phyloP scores from a whole-genome alignment of 2,888 invertebrate genomes.

The Pseudococcus longispinus region DNA sequence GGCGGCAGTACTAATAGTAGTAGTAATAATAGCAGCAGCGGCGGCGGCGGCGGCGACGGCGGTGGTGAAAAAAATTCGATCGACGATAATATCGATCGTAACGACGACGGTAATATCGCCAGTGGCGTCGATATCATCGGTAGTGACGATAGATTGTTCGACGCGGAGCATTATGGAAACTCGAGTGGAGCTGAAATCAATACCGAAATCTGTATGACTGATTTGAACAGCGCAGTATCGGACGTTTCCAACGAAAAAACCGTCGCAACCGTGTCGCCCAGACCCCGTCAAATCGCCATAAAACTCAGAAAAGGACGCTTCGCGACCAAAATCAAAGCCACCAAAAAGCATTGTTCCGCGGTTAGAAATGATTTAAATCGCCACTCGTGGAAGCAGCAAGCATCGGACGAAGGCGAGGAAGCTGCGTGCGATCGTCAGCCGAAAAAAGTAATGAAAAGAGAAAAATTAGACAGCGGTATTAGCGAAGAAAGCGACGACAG shows the following conservation, averaged over 20 bases:
- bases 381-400: not conserved
- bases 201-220: not conserved
- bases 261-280: not conserved
- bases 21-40: not conserved
- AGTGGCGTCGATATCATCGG: too few species aligned
- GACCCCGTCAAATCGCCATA: not conserved
- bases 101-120: not conserved
- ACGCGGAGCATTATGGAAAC: too few species aligned
- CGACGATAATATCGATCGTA: not conserved
- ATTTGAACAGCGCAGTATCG: not conserved
- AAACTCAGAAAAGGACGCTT: not conserved
- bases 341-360: not conserved
- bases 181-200: too few species aligned
- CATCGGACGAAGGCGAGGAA: constrained; percentile 58
- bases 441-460: constrained; percentile 63
- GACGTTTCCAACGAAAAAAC: not conserved
- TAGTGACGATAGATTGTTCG: too few species aligned
- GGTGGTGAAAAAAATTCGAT: not conserved
- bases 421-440: constrained; percentile 59
- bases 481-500: constrained; percentile 64
- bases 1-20: not conserved
- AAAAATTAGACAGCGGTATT: constrained; percentile 72
- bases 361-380: not conserved
- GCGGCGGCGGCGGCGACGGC: not conserved
- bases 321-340: not conserved